Evolutionary conservation across 2,113 vertebrate species (phyloP).

Genomic region (Cichladusa arquata): DNA sequence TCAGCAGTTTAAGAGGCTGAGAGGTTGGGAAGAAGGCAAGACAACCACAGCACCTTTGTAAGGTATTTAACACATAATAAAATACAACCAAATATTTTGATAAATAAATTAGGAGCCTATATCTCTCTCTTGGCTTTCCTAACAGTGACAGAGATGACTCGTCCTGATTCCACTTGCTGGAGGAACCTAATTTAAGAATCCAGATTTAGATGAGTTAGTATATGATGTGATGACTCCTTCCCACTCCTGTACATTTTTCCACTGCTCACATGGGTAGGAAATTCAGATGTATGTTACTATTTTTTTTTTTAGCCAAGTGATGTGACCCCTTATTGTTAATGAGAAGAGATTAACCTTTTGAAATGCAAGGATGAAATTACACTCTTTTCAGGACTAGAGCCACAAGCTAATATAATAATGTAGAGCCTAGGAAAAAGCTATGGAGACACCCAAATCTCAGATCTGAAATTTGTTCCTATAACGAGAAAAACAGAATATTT

Average conservation of each 20-base stretch:
- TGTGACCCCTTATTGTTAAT: neutral
- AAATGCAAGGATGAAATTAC: constrained; percentile 39
- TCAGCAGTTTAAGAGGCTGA: neutral
- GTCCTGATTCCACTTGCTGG: neutral
- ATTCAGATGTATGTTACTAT: neutral
- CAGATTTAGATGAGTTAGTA: constrained; percentile 17
- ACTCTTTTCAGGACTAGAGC: neutral
- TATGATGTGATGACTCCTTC: constrained; percentile 1
- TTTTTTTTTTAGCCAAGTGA: neutral
- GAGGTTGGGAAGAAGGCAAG: neutral
- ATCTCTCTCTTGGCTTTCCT: neutral
- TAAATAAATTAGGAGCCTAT: neutral
- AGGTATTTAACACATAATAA: neutral
- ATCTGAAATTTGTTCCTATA: neutral
- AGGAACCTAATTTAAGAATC: constrained; percentile 16
- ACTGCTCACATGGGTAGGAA: neutral
- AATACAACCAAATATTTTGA: neutral
- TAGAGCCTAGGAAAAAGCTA: neutral
- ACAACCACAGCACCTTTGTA: neutral
- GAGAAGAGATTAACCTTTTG: constrained; percentile 14
- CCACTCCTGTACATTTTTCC: constrained; percentile 29
- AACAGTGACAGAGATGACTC: neutral
- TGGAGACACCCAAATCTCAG: neutral
- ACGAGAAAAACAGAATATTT: neutral
- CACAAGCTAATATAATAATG: neutral